Evolutionary conservation across 2,888 invertebrate genomes (phyloP).

Genomic region (Phyto melanocephala): DNA sequence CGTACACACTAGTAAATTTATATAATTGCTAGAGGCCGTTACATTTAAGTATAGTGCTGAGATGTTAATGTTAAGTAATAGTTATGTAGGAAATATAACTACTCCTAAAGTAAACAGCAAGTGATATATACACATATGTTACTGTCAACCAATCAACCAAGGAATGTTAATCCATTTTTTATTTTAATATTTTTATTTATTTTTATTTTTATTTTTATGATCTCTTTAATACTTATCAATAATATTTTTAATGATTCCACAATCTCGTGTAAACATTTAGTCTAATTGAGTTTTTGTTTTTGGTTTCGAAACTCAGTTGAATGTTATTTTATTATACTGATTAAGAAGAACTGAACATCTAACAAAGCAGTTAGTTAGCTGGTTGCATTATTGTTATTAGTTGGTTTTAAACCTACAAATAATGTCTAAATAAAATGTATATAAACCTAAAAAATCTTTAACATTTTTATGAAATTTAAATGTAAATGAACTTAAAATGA

Average conservation of each 20-base stretch:
- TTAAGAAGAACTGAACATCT: slow-evolving; percentile 38
- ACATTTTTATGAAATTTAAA: slow-evolving; percentile 32
- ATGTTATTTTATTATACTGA: slow-evolving; percentile 56
- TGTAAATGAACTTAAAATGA: slow-evolving; percentile 14
- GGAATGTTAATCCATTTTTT: slow-evolving; percentile 1
- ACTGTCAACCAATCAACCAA: no score
- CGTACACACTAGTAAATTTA: no score
- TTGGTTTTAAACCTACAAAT: slow-evolving; percentile 31
- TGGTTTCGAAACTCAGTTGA: slow-evolving; percentile 14
- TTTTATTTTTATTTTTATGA: background rate
- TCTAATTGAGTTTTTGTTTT: slow-evolving; percentile 23
- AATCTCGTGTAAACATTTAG: slow-evolving; percentile 15
- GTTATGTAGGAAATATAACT: no score
- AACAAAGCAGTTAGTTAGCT: slow-evolving; percentile 22
- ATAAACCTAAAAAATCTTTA: slow-evolving; percentile 29
- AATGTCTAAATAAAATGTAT: slow-evolving; percentile 44
- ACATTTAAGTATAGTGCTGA: no score
- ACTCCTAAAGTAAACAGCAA: no score
- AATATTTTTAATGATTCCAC: slow-evolving; percentile 28
- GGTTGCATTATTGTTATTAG: background rate
- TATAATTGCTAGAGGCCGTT: no score
- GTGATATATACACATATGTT: no score
- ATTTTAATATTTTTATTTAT: background rate
- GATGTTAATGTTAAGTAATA: no score
- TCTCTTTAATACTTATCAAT: slow-evolving; percentile 36